Evolutionary conservation across 2,888 invertebrate species (phyloP).

Genomic region (Trachelus iudaicus): DNA sequence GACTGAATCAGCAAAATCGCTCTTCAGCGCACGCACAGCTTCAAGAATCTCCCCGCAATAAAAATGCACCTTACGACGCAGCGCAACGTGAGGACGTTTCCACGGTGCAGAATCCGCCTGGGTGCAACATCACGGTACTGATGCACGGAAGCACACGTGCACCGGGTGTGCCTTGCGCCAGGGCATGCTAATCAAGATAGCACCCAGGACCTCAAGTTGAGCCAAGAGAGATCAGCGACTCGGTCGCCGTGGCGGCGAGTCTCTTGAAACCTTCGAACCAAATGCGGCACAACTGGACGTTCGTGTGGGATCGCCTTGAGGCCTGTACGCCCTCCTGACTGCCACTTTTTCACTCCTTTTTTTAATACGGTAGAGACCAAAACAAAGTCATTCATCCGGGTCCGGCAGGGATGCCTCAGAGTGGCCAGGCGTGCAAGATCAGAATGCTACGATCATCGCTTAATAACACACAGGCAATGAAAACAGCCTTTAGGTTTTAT

Average conservation of each 20-base stretch:
- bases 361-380: neutral
- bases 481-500: too few relatives aligned
- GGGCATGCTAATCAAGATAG: slow-evolving; percentile 48
- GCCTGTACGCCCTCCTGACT: neutral
- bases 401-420: neutral
- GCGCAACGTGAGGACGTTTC: too few relatives aligned
- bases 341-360: neutral
- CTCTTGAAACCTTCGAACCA: neutral
- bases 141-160: slow-evolving; percentile 29
- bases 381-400: slow-evolving; percentile 11
- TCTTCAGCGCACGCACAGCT: too few relatives aligned
- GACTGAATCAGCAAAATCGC: too few relatives aligned
- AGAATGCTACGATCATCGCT: too few relatives aligned
- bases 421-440: too few relatives aligned
- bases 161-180: slow-evolving; percentile 43
- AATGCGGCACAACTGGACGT: neutral
- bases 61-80: too few relatives aligned
- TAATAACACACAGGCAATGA: too few relatives aligned
- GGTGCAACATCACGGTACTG: too few relatives aligned
- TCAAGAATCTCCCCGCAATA: too few relatives aligned
- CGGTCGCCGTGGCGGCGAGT: too few relatives aligned
- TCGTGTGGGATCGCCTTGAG: neutral
- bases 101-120: too few relatives aligned
- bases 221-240: neutral
- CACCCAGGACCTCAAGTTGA: slow-evolving; percentile 3